phyloP scores from a whole-genome alignment of 2,888 invertebrate genomes.

The Xestia sexstrigata region DNA sequence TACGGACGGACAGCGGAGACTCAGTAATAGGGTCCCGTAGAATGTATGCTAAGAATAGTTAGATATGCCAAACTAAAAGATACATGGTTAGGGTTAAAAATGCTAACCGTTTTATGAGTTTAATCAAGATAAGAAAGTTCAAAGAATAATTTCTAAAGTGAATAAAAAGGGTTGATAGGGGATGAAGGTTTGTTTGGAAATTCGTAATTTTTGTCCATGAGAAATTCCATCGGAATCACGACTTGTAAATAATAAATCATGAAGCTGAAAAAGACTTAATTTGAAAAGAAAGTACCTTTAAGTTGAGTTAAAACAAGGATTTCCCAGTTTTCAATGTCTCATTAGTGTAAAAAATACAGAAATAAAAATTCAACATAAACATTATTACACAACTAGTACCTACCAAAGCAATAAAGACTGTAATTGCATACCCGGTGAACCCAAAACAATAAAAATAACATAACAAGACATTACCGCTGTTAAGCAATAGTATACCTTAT shows the following conservation, averaged over 20 bases:
- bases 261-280: not conserved
- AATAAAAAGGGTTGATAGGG: not conserved
- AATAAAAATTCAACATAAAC: not conserved
- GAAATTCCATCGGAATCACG: not conserved
- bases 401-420: constrained; percentile 30
- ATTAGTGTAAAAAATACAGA: not conserved
- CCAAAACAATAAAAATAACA: constrained; percentile 47
- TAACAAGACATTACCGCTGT: constrained; percentile 20
- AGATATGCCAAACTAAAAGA: not conserved
- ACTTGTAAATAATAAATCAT: not conserved
- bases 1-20: no score
- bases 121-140: not conserved
- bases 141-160: not conserved
- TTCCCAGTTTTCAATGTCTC: not conserved
- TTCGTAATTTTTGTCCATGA: not conserved
- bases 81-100: not conserved
- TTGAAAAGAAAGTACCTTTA: not conserved
- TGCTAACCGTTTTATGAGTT: not conserved
- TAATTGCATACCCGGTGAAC: constrained; percentile 30
- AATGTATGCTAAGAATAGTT: not conserved
- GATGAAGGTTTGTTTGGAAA: not conserved
- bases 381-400: not conserved
- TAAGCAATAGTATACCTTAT: constrained; percentile 38
- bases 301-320: not conserved
- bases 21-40: no score